Evolutionary conservation across 2,113 vertebrate species (phyloP).

Genomic region (Laticauda colubrina): DNA sequence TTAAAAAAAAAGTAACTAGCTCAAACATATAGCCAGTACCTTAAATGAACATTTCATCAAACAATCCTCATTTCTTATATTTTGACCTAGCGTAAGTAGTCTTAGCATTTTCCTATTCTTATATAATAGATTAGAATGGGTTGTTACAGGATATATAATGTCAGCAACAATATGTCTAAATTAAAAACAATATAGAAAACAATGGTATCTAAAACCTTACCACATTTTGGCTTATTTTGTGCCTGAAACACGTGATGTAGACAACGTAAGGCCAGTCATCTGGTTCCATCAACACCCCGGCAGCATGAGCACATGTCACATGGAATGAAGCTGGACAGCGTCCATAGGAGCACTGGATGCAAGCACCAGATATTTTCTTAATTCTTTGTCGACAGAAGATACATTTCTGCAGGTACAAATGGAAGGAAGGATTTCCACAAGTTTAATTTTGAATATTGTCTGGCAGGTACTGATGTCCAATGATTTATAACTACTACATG

Average conservation of each 20-base stretch:
- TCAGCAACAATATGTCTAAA: not conserved
- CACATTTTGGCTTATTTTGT: conserved; percentile 80
- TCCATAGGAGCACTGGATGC: conserved; percentile 92
- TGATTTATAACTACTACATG: not conserved
- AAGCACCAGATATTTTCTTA: conserved; percentile 84
- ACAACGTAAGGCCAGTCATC: conserved; percentile 94
- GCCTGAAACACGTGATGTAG: conserved; percentile 91
- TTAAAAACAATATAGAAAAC: not conserved
- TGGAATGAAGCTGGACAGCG: conserved; percentile 92
- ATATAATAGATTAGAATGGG: not conserved
- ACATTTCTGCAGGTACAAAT: conserved; percentile 82
- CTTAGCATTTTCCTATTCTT: not conserved
- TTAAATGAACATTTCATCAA: not conserved
- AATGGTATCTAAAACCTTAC: conserved; percentile 71
- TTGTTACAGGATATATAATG: not conserved
- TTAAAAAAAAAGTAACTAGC: not conserved
- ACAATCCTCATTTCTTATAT: not conserved
- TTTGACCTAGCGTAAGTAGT: not conserved
- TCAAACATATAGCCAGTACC: not conserved
- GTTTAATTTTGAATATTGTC: not conserved
- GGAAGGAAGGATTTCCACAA: conserved; percentile 17
- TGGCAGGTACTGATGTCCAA: conserved; percentile 19
- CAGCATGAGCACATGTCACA: conserved; percentile 93
- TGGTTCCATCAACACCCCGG: conserved; percentile 89
- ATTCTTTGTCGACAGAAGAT: conserved; percentile 87